Conservation (phyloP, 2,113 vertebrate genomes). For the Sinocyclocheilus anophthalmus region DNA sequence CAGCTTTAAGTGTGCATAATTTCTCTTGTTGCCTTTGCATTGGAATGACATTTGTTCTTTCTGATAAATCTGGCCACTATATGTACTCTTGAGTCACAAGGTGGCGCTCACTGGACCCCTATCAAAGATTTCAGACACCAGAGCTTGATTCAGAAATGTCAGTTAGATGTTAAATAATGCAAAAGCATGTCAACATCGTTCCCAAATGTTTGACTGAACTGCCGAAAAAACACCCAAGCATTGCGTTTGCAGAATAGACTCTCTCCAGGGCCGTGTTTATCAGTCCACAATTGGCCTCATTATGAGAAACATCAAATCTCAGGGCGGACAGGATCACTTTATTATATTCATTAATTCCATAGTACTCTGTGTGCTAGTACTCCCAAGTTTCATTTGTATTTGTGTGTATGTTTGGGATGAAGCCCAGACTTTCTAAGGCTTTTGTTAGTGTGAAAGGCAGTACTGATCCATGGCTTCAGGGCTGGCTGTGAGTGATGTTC, state of each 20-base stretch:
- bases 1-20: slow-evolving; percentile 20
- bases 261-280: slow-evolving; percentile 25
- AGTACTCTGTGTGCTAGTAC: not conserved
- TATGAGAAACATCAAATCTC: slow-evolving; percentile 39
- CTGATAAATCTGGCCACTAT: not conserved
- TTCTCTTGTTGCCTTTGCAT: not conserved
- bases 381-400: slow-evolving; percentile 18
- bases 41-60: not conserved
- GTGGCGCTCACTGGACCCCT: slow-evolving; percentile 25
- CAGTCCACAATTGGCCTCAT: slow-evolving; percentile 42
- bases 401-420: slow-evolving; percentile 21
- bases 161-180: slow-evolving; percentile 35
- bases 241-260: not conserved
- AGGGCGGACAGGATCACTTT: slow-evolving; percentile 35
- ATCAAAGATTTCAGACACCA: slow-evolving; percentile 23
- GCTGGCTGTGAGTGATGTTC: slow-evolving; percentile 52
- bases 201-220: slow-evolving; percentile 26
- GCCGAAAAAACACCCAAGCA: not conserved
- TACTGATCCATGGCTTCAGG: slow-evolving; percentile 32
- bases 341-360: slow-evolving; percentile 43
- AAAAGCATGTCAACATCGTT: slow-evolving; percentile 23
- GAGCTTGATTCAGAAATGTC: slow-evolving; percentile 36
- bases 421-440: slow-evolving; percentile 19
- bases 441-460: slow-evolving; percentile 36
- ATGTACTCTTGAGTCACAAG: slow-evolving; percentile 2